Evolutionary conservation across 2,888 invertebrate genomes (phyloP).

Genomic region (Laspeyria flexula): DNA sequence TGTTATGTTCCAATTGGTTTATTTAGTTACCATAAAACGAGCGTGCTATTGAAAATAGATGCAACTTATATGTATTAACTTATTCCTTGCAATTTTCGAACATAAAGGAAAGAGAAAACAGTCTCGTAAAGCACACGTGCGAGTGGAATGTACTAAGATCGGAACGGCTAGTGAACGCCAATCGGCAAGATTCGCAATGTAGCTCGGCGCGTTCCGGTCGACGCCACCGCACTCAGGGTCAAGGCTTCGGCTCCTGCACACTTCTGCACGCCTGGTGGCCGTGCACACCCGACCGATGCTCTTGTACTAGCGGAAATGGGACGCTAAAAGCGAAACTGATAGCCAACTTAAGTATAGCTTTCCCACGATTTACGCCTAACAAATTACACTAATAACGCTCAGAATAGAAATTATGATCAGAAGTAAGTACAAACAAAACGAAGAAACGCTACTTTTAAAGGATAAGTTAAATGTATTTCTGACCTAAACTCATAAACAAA

Average conservation of each 20-base stretch:
- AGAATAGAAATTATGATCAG: constrained; percentile 23
- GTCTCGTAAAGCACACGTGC: constrained; percentile 71
- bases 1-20: constrained; percentile 8
- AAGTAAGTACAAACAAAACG: constrained; percentile 2
- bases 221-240: constrained; percentile 85
- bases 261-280: constrained; percentile 76
- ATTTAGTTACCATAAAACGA: constrained; percentile 8
- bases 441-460: constrained; percentile 12
- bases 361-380: constrained; percentile 44
- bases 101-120: constrained; percentile 70
- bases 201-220: constrained; percentile 84
- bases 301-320: constrained; percentile 71
- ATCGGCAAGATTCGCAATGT: constrained; percentile 78
- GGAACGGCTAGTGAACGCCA: constrained; percentile 72
- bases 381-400: constrained; percentile 17
- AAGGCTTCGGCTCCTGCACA: constrained; percentile 81
- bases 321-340: constrained; percentile 77
- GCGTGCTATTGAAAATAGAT: constrained; percentile 21
- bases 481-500: constrained; percentile 45
- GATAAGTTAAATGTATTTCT: constrained; percentile 20
- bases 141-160: constrained; percentile 77
- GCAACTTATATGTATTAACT: constrained; percentile 25
- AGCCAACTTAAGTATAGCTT: constrained; percentile 52
- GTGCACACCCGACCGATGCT: constrained; percentile 50
- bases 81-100: constrained; percentile 59